phyloP scores from a whole-genome alignment of 1,140 invertebrate species.

The Riptortus pedestris region DNA sequence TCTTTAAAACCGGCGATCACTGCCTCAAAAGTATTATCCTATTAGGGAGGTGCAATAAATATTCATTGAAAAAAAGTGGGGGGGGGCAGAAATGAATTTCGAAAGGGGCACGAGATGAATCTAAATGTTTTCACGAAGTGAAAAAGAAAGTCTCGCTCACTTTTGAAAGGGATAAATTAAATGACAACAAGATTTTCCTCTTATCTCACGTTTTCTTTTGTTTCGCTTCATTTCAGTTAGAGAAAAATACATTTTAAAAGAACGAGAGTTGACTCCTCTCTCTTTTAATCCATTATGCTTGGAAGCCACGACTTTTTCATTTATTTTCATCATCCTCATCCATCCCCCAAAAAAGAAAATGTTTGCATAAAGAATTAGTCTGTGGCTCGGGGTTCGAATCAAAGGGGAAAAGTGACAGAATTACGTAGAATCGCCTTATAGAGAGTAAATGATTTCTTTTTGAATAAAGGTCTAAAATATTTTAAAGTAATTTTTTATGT shows the following conservation, averaged over 20 bases:
- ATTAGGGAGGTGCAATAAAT: conserved; percentile 8
- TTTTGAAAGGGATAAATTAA: conserved; percentile 4
- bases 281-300: too few relatives aligned
- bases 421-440: too few relatives aligned
- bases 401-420: too few relatives aligned
- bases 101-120: not conserved
- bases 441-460: too few relatives aligned
- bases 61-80: not conserved
- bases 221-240: conserved; percentile 6
- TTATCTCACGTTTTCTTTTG: not conserved
- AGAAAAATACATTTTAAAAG: not conserved
- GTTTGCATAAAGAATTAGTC: too few relatives aligned
- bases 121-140: conserved; percentile 9
- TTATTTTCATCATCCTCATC: too few relatives aligned
- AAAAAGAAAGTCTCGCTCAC: not conserved
- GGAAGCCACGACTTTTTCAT: too few relatives aligned
- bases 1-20: not conserved
- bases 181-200: not conserved
- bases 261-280: not conserved
- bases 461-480: too few relatives aligned
- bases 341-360: too few relatives aligned
- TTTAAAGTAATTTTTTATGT: too few relatives aligned
- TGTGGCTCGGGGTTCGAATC: too few relatives aligned
- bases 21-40: conserved; percentile 7
- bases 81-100: conserved; percentile 5